Conservation (phyloP, 1,140 invertebrate genomes). For the Trissolcus basalis region DNA sequence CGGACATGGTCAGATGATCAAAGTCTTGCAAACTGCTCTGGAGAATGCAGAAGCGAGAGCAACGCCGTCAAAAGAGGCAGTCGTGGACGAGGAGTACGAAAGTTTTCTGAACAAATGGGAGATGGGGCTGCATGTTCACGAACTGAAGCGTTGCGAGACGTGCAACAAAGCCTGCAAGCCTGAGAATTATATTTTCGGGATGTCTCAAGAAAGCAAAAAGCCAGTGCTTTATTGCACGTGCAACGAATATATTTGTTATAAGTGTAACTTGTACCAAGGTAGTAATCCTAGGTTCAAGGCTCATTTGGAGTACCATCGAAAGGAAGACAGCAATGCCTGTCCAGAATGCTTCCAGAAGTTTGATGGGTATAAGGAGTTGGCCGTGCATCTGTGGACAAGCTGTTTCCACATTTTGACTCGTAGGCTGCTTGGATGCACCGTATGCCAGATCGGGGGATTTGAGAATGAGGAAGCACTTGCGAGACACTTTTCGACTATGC, state of each 20-base stretch:
- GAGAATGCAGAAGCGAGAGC: constrained; percentile 10
- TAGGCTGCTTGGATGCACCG: constrained; percentile 61
- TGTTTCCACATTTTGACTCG: constrained; percentile 66
- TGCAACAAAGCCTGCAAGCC: constrained; percentile 64
- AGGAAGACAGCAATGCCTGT: constrained; percentile 58
- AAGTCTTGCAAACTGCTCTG: constrained; percentile 39
- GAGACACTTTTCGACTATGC: constrained; percentile 66
- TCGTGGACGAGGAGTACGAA: constrained; percentile 24
- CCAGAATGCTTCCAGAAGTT: constrained; percentile 67
- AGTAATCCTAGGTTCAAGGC: constrained; percentile 51
- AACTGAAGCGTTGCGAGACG: constrained; percentile 47
- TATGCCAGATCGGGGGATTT: constrained; percentile 70
- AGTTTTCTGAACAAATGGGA: constrained; percentile 33
- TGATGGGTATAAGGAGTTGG: constrained; percentile 47
- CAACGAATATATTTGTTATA: constrained; percentile 65
- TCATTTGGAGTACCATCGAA: constrained; percentile 68
- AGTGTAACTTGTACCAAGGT: constrained; percentile 65
- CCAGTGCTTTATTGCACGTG: constrained; percentile 65
- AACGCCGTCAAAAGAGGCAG: background rate
- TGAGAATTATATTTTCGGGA: constrained; percentile 62
- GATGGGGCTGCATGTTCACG: background rate
- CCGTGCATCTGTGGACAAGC: constrained; percentile 66
- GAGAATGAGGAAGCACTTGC: constrained; percentile 66
- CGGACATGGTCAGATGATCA: constrained; percentile 52
- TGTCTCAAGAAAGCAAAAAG: constrained; percentile 57